Conservation (phyloP, 2,113 vertebrate genomes). For the Hystrix brachyura region DNA sequence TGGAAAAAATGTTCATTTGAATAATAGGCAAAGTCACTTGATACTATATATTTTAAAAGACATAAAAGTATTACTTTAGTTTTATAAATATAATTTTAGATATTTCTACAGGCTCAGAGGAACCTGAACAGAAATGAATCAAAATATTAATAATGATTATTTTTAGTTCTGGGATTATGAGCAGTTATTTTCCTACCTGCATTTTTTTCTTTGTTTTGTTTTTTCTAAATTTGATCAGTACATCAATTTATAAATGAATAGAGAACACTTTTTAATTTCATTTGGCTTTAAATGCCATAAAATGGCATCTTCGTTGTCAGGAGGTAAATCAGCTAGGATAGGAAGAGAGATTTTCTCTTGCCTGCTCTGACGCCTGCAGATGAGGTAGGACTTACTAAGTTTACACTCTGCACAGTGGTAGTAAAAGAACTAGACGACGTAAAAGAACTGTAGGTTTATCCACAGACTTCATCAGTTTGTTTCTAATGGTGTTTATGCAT, state of each 20-base stretch:
- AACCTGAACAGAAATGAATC: neutral
- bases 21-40: neutral
- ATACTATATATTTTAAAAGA: neutral
- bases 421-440: too few relatives aligned
- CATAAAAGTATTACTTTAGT: neutral
- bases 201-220: neutral
- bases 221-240: neutral
- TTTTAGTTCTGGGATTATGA: neutral
- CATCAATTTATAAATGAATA: neutral
- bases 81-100: neutral
- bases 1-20: neutral
- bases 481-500: neutral
- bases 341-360: neutral
- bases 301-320: neutral
- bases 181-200: neutral
- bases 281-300: neutral
- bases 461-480: neutral
- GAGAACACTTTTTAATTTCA: neutral
- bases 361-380: neutral
- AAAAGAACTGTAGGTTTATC: neutral
- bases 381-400: neutral
- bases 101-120: neutral
- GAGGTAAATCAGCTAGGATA: neutral
- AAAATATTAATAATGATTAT: neutral
- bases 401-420: neutral